Evolutionary conservation across 2,113 vertebrate genomes (phyloP).

Genomic region (Cyprinodon brontotheroides): DNA sequence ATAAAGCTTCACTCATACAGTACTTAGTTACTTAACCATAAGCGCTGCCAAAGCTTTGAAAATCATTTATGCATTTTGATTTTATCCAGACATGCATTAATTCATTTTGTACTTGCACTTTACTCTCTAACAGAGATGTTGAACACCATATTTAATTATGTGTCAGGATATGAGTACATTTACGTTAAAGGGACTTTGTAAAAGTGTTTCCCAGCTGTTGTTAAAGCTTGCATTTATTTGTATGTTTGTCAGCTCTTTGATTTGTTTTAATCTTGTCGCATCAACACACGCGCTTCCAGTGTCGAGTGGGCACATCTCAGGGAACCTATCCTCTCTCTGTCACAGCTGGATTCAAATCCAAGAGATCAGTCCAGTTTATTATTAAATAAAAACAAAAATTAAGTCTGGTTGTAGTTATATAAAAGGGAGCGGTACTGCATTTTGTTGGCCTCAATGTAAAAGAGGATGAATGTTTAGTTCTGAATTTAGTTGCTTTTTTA

Average conservation of each 20-base stretch:
- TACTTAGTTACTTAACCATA: constrained; percentile 45
- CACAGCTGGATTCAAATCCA: constrained; percentile 27
- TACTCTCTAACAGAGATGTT: constrained; percentile 72
- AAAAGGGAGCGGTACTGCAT: neutral
- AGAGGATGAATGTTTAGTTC: constrained; percentile 2
- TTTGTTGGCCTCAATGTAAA: neutral
- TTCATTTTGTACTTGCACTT: constrained; percentile 82
- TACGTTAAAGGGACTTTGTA: constrained; percentile 48
- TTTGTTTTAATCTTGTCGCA: constrained; percentile 10
- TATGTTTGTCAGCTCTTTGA: constrained; percentile 23
- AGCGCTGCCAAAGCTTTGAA: constrained; percentile 68
- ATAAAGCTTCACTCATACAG: constrained; percentile 66
- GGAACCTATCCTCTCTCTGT: constrained; percentile 62
- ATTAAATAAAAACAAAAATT: neutral
- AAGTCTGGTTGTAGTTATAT: constrained; percentile 1
- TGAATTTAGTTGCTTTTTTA: neutral
- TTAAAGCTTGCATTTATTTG: constrained; percentile 39
- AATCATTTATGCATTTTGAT: constrained; percentile 66
- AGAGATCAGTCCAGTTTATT: constrained; percentile 8
- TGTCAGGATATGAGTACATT: constrained; percentile 51
- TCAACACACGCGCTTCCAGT: constrained; percentile 53
- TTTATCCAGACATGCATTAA: constrained; percentile 55
- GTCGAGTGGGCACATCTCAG: constrained; percentile 79
- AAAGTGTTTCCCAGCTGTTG: constrained; percentile 60
- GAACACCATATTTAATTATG: constrained; percentile 70